Conservation (phyloP, 2,113 vertebrate genomes). For the Ammodytes marinus region DNA sequence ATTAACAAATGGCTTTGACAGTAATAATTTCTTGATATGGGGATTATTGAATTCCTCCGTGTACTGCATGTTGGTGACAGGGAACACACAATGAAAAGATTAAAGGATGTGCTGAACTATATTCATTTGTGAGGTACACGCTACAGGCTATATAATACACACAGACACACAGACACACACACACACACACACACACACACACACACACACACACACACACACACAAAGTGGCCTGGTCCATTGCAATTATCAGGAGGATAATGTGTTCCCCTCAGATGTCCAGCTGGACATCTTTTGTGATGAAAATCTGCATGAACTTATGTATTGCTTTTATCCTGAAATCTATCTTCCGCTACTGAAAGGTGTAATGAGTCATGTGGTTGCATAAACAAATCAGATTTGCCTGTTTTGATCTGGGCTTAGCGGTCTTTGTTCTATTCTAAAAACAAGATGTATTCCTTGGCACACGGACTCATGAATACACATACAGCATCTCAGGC, state of each 20-base stretch:
- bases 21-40: background rate
- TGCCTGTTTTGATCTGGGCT: slow-evolving; percentile 66
- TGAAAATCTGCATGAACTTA: slow-evolving; percentile 77
- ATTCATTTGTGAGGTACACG: background rate
- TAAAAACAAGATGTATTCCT: slow-evolving; percentile 40
- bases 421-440: slow-evolving; percentile 57
- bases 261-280: slow-evolving; percentile 68
- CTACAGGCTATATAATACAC: background rate
- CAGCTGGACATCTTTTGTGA: slow-evolving; percentile 77
- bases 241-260: slow-evolving; percentile 73
- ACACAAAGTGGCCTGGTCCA: background rate
- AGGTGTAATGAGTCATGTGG: slow-evolving; percentile 62
- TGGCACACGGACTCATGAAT: slow-evolving; percentile 60
- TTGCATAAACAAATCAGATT: slow-evolving; percentile 50
- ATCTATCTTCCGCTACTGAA: slow-evolving; percentile 41
- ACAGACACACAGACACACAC: background rate
- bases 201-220: background rate
- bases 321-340: slow-evolving; percentile 75
- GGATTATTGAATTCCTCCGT: background rate
- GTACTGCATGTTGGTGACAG: background rate
- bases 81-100: slow-evolving; percentile 9
- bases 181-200: background rate
- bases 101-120: slow-evolving; percentile 8
- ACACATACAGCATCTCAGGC: slow-evolving; percentile 29
- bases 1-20: background rate